phyloP scores from a whole-genome alignment of 2,113 vertebrate genomes.

The Ammospiza nelsoni region DNA sequence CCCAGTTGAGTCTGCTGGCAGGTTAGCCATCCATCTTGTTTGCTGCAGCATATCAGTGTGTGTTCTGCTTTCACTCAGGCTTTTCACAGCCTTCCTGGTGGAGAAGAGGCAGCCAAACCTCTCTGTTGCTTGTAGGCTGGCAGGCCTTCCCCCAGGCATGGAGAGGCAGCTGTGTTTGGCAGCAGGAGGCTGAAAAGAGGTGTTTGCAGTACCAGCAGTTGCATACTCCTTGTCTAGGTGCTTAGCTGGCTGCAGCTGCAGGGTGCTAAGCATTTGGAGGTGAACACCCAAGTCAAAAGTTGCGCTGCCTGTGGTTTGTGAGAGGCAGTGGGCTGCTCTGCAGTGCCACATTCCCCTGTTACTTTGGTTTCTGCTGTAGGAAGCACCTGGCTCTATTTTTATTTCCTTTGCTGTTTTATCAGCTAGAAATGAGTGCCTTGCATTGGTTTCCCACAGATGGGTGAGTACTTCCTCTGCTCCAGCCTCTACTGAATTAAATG shows the following conservation, averaged over 20 bases:
- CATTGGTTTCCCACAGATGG: background rate
- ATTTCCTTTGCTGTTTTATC: background rate
- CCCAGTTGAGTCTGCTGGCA: background rate
- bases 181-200: background rate
- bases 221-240: background rate
- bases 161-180: background rate
- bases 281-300: background rate
- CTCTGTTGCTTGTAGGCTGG: background rate
- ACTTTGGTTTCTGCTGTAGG: background rate
- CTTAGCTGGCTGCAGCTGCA: background rate
- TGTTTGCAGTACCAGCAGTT: background rate
- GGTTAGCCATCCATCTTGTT: background rate
- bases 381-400: constrained; percentile 50
- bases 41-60: background rate
- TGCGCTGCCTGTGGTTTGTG: background rate
- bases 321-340: background rate
- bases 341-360: background rate
- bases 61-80: background rate
- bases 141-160: accelerated
- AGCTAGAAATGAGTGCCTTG: background rate
- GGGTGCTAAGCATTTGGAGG: background rate
- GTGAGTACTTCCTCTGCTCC: background rate
- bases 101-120: background rate
- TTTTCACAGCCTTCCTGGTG: background rate
- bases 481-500: background rate